Evolutionary conservation across 2,797 vertebrate genomes (phyloP).

Genomic region (Arctocebus calabarensis): DNA sequence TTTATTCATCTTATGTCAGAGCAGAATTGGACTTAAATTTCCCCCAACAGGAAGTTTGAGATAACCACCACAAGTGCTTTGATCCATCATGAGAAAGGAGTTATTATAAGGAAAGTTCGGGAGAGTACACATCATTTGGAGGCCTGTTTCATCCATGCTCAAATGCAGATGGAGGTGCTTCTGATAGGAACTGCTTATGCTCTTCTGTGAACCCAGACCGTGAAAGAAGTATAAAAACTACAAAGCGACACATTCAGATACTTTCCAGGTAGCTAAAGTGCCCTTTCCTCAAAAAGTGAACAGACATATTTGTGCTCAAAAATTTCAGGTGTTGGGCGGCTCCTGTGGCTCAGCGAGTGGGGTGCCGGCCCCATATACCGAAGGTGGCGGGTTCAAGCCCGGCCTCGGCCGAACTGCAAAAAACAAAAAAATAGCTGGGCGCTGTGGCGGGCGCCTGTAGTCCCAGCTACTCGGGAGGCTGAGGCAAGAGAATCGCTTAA

Average conservation of each 20-base stretch:
- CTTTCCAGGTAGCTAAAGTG: background rate
- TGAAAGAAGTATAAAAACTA: background rate
- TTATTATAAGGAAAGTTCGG: background rate
- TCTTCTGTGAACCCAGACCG: background rate
- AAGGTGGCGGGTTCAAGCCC: too few species aligned
- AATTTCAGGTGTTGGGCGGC: background rate
- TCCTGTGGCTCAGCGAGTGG: too few species aligned
- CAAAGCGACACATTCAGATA: background rate
- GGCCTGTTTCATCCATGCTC: background rate
- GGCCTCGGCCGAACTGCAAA: too few species aligned
- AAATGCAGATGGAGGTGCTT: background rate
- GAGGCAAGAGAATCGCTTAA: too few species aligned
- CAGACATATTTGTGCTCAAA: slow-evolving; percentile 49
- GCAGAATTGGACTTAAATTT: background rate
- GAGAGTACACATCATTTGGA: background rate
- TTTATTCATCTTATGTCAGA: background rate
- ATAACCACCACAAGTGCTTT: background rate
- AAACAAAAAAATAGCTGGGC: too few species aligned
- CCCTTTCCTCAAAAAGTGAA: background rate
- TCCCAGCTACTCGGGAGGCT: too few species aligned
- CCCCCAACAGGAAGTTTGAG: background rate
- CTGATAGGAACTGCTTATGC: background rate
- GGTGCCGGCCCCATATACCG: too few species aligned
- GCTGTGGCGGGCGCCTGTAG: too few species aligned
- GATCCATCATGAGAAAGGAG: background rate